Percentiles rank a stretch among this genome's conserved stretches.
phyloP scores from a whole-genome alignment of 2,797 vertebrate genomes.

The Rhincodon typus region DNA sequence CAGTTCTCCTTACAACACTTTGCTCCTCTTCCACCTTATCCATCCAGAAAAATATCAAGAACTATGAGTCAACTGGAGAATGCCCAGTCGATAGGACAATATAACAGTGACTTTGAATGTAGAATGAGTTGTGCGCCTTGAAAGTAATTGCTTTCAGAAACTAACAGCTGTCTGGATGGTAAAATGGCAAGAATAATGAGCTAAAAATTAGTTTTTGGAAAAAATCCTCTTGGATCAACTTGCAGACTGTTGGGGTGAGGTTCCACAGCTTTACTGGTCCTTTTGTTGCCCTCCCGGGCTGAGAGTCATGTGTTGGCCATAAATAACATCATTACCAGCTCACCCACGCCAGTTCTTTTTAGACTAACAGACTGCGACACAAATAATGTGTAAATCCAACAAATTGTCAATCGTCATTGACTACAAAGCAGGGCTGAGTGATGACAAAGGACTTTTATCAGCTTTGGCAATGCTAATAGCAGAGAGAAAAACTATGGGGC shows the following conservation, averaged over 20 bases:
- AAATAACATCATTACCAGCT: not conserved
- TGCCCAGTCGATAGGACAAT: not conserved
- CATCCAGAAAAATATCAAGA: not conserved
- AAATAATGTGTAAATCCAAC: not conserved
- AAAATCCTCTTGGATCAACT: not conserved
- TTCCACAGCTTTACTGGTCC: not conserved
- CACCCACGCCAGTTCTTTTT: not conserved
- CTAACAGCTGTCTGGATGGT: not conserved
- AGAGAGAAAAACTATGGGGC: not conserved
- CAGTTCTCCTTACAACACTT: not conserved
- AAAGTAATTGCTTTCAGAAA: not conserved
- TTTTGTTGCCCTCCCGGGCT: not conserved
- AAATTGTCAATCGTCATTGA: not conserved
- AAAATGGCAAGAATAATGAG: too few species aligned
- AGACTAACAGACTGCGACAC: not conserved
- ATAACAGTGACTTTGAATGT: not conserved
- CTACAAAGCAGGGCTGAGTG: not conserved
- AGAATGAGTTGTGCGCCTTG: too few species aligned
- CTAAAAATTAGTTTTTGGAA: slow-evolving; percentile 2
- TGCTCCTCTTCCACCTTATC: not conserved
- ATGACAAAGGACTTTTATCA: not conserved
- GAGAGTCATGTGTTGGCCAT: not conserved
- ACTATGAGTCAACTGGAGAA: not conserved
- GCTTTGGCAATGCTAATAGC: not conserved
- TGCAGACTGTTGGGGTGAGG: not conserved